A percentile compares a stretch with the other conserved stretches of the same genome.
Conservation (phyloP, 2,888 invertebrate species). For the Eremobia ochroleuca region DNA sequence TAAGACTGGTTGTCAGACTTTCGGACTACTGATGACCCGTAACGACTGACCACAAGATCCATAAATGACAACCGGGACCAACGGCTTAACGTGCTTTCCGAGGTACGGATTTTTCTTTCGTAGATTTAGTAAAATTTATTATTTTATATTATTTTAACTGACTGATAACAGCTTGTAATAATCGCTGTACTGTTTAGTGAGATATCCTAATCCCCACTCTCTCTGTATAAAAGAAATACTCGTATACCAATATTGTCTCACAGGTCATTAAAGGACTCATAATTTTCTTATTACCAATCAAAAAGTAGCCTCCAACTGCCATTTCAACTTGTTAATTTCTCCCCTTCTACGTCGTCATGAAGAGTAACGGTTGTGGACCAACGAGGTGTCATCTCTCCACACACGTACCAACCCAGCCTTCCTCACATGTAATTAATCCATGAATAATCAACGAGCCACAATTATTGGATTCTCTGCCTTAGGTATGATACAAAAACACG, state of each 20-base stretch:
- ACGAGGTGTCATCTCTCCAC: constrained; percentile 26
- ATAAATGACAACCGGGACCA: too few species aligned
- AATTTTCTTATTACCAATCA: constrained; percentile 27
- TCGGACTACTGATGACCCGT: too few species aligned
- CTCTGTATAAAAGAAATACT: not conserved
- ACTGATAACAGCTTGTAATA: too few species aligned
- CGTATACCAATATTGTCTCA: not conserved
- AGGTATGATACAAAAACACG: constrained; percentile 50
- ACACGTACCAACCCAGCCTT: constrained; percentile 28
- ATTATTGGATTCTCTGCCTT: constrained; percentile 69
- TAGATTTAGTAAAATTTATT: too few species aligned
- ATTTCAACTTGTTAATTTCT: constrained; percentile 49
- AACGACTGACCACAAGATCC: too few species aligned
- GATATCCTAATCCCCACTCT: not conserved
- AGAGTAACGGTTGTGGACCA: constrained; percentile 21
- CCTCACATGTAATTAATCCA: constrained; percentile 58
- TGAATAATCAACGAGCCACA: constrained; percentile 63
- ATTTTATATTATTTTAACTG: too few species aligned
- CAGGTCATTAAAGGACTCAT: not conserved
- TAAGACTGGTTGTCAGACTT: too few species aligned
- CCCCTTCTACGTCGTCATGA: constrained; percentile 44
- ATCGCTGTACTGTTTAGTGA: not conserved
- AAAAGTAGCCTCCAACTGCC: constrained; percentile 17
- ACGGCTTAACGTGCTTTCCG: too few species aligned
- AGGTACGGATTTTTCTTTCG: too few species aligned